These are phyloP conservation scores for Tineola bisselliella DNA, from an alignment of 2,888 invertebrate species.

Conservation along the genomic window DNA sequence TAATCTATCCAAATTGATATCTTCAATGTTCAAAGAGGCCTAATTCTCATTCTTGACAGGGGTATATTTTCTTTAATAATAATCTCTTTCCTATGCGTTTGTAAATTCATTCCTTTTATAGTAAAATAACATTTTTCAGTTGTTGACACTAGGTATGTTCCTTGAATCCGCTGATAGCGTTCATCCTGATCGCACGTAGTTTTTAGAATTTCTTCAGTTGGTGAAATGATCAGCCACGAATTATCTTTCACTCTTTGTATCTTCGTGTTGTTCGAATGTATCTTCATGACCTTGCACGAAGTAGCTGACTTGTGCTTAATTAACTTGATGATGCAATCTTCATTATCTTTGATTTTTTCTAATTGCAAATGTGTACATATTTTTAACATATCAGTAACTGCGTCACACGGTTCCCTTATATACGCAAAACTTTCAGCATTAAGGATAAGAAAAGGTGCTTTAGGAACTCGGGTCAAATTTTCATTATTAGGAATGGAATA, in stretches of 20 bases:
- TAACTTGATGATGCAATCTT: background rate
- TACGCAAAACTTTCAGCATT: background rate
- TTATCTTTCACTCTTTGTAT: conserved; percentile 6
- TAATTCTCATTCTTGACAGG: background rate
- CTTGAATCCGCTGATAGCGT: conserved; percentile 4
- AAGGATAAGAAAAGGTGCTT: conserved; percentile 7
- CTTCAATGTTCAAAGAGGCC: background rate
- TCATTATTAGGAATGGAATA: background rate
- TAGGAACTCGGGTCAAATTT: background rate
- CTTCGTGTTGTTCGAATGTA: background rate
- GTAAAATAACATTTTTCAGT: background rate
- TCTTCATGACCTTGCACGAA: background rate
- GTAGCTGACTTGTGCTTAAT: background rate
- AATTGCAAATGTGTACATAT: background rate
- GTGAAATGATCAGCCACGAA: background rate
- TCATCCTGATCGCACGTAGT: background rate
- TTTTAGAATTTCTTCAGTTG: background rate
- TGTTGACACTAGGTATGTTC: background rate
- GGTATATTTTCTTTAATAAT: conserved; percentile 2
- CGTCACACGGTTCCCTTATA: background rate
- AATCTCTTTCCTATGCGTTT: background rate
- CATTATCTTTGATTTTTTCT: background rate
- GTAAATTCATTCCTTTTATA: background rate
- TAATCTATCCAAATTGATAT: background rate
- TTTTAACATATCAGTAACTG: background rate